Evolutionary conservation across 2,888 invertebrate species (phyloP), one percentile per base, ranked within the genome.

Genomic region (Cephus runcator): DNA sequence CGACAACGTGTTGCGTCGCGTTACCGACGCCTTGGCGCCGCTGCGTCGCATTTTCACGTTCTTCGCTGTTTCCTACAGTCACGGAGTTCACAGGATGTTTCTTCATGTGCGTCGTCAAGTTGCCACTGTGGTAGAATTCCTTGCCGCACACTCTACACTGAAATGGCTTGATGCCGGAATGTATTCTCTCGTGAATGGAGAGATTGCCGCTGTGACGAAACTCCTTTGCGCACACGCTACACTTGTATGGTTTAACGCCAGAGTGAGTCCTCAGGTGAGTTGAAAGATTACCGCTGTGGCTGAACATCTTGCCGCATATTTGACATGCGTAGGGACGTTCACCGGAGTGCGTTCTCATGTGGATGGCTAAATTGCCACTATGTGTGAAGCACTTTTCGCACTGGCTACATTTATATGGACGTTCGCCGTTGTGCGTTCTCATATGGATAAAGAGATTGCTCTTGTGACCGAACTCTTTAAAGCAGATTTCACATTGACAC

Each of bases 351-450:
- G 91, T 91, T 82, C 91, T 87, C 91, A 91, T 91, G 74, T 91
- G 91, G 76, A 91, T 91, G 15, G 91, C 90, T 79, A 91, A 82
- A 79, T 91, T 91, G 4, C 91, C 91, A 82, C 91, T 91, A 79
- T 91, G 91, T 0, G 91, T 91, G 79, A 91, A 91, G 84, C 90
- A 90, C 79, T 91, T 91, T 71, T 90, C 91, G 83, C 91, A 91
- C 81, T 91, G 90, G 34, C 82, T 88, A 78, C 91, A 91, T 80
- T 91, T 91, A 79, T 91, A 91, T 12, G 91, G 91, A 73, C 91
- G 85, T 81, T 91, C 91, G 11, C 91, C 91, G 75, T 91, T 91
- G 81, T 91, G 91, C 75, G 91, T 91, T 71, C 91, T 87, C 91
- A 91, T 91, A 73, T 91, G 91, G 78, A 91, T 91, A 73, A 91